Evolutionary conservation across 1,140 invertebrate species (phyloP).

Genomic region (Drosophila busckii): DNA sequence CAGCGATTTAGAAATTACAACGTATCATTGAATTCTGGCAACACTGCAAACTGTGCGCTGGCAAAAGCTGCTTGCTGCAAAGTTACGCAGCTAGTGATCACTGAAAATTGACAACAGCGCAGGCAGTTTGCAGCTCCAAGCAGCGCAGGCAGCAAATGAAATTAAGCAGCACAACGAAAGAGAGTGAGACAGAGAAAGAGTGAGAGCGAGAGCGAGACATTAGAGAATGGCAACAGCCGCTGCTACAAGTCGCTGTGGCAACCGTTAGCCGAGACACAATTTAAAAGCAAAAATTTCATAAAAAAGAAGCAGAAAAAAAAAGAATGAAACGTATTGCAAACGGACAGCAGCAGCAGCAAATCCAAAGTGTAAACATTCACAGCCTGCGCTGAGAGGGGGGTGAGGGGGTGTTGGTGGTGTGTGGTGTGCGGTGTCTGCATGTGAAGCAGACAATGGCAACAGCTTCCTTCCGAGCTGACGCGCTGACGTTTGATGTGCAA

Average conservation of each 20-base stretch:
- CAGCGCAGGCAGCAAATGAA: no score
- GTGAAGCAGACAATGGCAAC: constrained; percentile 37
- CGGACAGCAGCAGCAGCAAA: constrained; percentile 60
- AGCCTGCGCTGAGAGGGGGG: constrained; percentile 29
- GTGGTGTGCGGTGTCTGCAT: constrained; percentile 1
- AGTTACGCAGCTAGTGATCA: no score
- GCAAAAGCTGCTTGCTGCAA: no score
- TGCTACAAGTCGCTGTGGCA: constrained; percentile 51
- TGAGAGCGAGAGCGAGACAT: not conserved
- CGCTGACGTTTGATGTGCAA: constrained; percentile 66
- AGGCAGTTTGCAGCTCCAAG: no score
- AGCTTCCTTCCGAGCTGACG: constrained; percentile 70
- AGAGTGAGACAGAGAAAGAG: not conserved
- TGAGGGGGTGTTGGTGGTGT: not conserved
- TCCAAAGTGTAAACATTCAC: constrained; percentile 76
- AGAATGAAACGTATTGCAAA: constrained; percentile 26
- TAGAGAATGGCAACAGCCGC: constrained; percentile 50
- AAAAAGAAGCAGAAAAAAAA: constrained; percentile 24
- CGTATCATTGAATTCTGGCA: no score
- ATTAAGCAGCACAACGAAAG: no score
- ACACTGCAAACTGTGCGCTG: no score
- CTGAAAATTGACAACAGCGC: constrained; percentile 19
- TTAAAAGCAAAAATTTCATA: constrained; percentile 47
- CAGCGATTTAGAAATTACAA: no score
- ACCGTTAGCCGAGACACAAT: constrained; percentile 66